phyloP scores from a whole-genome alignment of 2,113 vertebrate genomes.

The Microtus richardsoni region DNA sequence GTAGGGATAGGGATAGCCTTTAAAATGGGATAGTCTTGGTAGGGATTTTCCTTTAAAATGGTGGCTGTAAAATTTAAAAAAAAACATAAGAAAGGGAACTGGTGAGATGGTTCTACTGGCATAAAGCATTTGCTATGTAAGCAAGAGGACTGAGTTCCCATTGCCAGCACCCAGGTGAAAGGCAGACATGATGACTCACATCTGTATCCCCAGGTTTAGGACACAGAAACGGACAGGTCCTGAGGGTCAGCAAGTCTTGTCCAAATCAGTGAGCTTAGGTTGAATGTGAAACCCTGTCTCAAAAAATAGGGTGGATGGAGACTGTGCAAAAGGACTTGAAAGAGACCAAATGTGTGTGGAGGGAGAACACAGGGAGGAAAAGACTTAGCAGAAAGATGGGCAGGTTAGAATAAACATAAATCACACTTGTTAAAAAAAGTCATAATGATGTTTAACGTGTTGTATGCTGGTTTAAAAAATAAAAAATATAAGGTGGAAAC shows the following conservation, averaged over 20 bases:
- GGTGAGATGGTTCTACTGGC: neutral
- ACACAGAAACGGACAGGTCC: neutral
- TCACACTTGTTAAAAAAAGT: neutral
- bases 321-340: neutral
- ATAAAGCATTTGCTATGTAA: neutral
- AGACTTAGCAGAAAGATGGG: too few relatives aligned
- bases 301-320: neutral
- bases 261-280: neutral
- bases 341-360: too few relatives aligned
- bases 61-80: neutral
- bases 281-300: neutral
- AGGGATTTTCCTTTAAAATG: constrained; percentile 4
- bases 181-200: neutral
- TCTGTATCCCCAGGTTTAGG: neutral
- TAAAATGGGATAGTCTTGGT: too few relatives aligned
- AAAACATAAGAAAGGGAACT: too few relatives aligned
- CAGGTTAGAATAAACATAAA: neutral
- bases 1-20: neutral
- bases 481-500: neutral
- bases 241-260: neutral
- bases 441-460: neutral
- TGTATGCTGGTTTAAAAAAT: neutral
- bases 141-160: neutral
- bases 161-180: too few relatives aligned
- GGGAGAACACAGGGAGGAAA: too few relatives aligned